Base-by-base conservation (phyloP, 1,140 invertebrate genomes). In the Manduca sexta region DNA sequence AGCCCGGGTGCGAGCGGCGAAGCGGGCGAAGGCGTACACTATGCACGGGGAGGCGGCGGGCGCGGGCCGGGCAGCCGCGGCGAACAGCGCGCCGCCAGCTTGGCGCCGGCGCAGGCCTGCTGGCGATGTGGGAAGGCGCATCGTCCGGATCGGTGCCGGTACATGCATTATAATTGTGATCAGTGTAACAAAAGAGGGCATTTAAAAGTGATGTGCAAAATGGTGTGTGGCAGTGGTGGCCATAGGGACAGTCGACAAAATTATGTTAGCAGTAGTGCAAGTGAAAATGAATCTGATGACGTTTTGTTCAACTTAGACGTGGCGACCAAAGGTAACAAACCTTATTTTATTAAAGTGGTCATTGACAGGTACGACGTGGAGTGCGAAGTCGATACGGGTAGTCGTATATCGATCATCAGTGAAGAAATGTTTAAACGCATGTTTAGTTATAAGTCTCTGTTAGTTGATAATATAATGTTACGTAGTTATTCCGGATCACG, bases 121-220 rank as follows among this genome's bases (percentile, higher is more conserved):
- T 50, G 45, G 52, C 39, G 50, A 6, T 56, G 58, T 34, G 58
- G 49, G 1, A 49, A 47, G 38, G 16, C 30, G 6, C 58, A 60
- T 11, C 31, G 13, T 26, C 12, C 58, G n/a, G 43, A 44, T 3
- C 31, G 52, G 38, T 60, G 57, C 14, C 48, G 49, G 2, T 60
- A 35, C 13, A 40, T 7, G 8, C 29, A 41, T 29, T 54, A 50
- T 11, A 49, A 12, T 2, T 59, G 50, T 39, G 51, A 53, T 43
- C 13, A 34, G 33, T 59, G 57, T 31, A 18, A 21, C n/a, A 29
- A 55, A 18, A 33, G 29, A 14, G 57, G 57, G 6, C 57, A 60
- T 18, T 37, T 60, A 21, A 52, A 56, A 34, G 49, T 49, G 31
- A 55, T 60, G 49, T 59, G 52, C 8, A 45, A 52, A 15, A 13